Evolutionary conservation across 2,888 invertebrate genomes (phyloP).

Genomic region (Proisotoma minuta): DNA sequence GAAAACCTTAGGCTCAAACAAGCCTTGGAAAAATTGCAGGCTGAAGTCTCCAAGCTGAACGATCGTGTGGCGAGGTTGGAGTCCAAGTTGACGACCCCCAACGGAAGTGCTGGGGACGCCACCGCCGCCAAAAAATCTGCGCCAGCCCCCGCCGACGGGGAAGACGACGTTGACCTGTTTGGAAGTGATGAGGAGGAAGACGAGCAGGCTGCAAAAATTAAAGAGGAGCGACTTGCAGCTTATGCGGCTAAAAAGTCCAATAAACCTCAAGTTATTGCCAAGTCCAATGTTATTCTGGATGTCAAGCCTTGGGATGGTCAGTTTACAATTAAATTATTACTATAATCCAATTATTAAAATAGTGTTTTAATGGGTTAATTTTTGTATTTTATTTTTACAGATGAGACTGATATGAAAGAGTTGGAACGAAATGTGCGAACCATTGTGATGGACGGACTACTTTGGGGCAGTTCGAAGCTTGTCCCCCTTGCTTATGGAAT

Average conservation of each 20-base stretch:
- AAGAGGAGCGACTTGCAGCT: slow-evolving; percentile 82
- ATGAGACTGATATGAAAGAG: slow-evolving; percentile 84
- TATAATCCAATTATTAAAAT: background rate
- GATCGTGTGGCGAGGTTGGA: slow-evolving; percentile 42
- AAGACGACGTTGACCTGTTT: slow-evolving; percentile 73
- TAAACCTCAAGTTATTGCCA: slow-evolving; percentile 85
- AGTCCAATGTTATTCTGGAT: slow-evolving; percentile 89
- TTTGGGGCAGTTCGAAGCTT: slow-evolving; percentile 83
- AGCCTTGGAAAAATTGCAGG: slow-evolving; percentile 41
- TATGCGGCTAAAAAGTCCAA: slow-evolving; percentile 92
- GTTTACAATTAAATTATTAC: background rate
- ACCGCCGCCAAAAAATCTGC: slow-evolving; percentile 32
- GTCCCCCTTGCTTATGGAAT: slow-evolving; percentile 90
- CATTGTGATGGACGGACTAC: slow-evolving; percentile 74
- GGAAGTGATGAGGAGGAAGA: slow-evolving; percentile 70
- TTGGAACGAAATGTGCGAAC: slow-evolving; percentile 76
- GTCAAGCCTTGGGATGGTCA: slow-evolving; percentile 75
- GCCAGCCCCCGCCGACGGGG: slow-evolving; percentile 54
- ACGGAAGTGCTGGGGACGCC: background rate
- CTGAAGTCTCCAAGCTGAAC: slow-evolving; percentile 40
- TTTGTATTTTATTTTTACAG: slow-evolving; percentile 49
- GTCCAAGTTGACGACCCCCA: slow-evolving; percentile 48
- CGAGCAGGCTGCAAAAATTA: slow-evolving; percentile 64
- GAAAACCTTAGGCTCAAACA: slow-evolving; percentile 46
- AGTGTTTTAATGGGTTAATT: background rate